These are phyloP conservation scores for Athalia circularis DNA, from an alignment of 2,888 invertebrate species.

Conservation along the genomic window DNA sequence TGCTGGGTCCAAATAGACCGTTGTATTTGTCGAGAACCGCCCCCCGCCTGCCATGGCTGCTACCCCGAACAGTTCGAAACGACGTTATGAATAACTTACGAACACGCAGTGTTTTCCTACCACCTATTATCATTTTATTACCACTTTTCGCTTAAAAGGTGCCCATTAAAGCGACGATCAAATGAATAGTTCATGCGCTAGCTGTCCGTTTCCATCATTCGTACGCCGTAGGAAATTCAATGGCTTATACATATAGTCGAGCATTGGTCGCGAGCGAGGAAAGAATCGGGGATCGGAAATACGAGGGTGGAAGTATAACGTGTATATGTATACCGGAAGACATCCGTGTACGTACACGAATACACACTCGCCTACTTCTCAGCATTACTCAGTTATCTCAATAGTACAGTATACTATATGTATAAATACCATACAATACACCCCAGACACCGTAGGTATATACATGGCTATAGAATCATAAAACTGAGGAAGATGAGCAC, in stretches of 20 bases:
- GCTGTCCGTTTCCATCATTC: constrained; percentile 28
- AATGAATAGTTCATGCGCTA: constrained; percentile 39
- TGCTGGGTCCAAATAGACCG: not conserved
- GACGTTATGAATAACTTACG: constrained; percentile 37
- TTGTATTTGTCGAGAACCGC: constrained; percentile 21
- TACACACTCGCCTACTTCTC: too few species aligned
- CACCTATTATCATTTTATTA: constrained; percentile 42
- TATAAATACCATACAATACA: not conserved
- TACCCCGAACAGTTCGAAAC: constrained; percentile 22
- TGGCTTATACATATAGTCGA: not conserved
- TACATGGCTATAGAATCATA: not conserved
- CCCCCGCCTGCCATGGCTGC: not conserved
- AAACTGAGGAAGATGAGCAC: constrained; percentile 1
- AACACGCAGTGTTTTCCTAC: constrained; percentile 33
- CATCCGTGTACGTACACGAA: too few species aligned
- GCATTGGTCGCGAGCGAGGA: not conserved
- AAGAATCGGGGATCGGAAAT: not conserved
- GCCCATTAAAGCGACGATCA: constrained; percentile 36
- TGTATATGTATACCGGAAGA: too few species aligned
- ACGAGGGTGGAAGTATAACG: not conserved
- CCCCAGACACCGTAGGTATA: not conserved
- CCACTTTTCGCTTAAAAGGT: constrained; percentile 40
- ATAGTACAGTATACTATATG: too few species aligned
- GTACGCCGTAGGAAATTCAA: not conserved
- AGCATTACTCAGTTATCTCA: too few species aligned